These are phyloP conservation scores for Slavum lentiscoides DNA, from an alignment of 2,888 invertebrate genomes.

Conservation along the genomic window DNA sequence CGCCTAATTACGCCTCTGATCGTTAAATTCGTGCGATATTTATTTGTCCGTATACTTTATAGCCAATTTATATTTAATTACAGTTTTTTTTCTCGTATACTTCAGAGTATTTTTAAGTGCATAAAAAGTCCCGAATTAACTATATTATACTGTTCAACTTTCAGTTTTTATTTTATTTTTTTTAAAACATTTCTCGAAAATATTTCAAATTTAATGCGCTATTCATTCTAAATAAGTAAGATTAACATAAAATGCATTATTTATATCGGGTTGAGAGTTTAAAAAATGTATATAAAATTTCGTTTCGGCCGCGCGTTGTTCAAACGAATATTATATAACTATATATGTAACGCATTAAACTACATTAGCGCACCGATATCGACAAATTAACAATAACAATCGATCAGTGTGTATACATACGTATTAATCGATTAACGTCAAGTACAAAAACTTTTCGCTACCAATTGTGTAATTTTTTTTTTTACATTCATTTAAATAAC, in stretches of 20 bases:
- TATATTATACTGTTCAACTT: background rate
- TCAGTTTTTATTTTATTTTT: background rate
- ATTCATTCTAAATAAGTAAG: background rate
- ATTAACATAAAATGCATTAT: background rate
- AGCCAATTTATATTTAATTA: background rate
- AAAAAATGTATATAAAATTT: slow-evolving; percentile 1
- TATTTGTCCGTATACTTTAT: background rate
- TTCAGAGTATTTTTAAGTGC: background rate
- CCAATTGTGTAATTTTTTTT: background rate
- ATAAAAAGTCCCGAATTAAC: background rate
- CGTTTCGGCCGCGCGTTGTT: background rate
- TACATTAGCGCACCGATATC: background rate
- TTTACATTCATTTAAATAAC: background rate
- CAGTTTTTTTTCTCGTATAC: background rate
- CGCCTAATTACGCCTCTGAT: background rate
- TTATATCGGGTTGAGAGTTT: background rate
- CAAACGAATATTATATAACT: slow-evolving; percentile 1
- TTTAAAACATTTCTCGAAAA: background rate
- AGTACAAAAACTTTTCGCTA: background rate
- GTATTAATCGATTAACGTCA: background rate
- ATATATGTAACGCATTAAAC: background rate
- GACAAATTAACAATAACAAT: background rate
- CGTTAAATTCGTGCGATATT: background rate
- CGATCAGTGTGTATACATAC: background rate
- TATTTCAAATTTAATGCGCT: background rate